phyloP scores from a whole-genome alignment of 2,113 vertebrate genomes.

The Eidolon helvum region DNA sequence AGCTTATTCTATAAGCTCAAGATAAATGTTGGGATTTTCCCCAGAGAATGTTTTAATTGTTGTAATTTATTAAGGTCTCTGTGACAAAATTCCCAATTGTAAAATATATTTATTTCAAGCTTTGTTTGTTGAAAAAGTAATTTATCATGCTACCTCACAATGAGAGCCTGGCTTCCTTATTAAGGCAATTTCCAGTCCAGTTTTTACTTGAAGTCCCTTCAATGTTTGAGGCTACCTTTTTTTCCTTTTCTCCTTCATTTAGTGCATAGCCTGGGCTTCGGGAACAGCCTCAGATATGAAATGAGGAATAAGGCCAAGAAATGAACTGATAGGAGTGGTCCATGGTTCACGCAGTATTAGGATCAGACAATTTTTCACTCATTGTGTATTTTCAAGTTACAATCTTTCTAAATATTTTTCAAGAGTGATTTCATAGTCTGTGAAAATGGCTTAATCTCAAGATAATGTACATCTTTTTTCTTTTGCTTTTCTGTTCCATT shows the following conservation, averaged over 20 bases:
- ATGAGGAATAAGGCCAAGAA: not conserved
- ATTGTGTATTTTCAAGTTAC: not conserved
- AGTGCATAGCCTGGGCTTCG: not conserved
- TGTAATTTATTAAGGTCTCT: not conserved
- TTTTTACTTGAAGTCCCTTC: not conserved
- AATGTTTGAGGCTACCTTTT: not conserved
- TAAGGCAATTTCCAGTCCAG: not conserved
- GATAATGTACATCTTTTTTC: not conserved
- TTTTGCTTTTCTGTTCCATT: not conserved
- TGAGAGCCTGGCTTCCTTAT: not conserved
- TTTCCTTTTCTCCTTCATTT: not conserved
- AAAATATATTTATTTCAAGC: not conserved
- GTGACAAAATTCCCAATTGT: not conserved
- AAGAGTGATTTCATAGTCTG: not conserved
- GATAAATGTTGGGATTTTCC: not conserved
- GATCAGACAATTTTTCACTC: not conserved
- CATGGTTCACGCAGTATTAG: not conserved
- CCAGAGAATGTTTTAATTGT: not conserved
- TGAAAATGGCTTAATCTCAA: not conserved
- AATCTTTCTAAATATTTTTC: not conserved
- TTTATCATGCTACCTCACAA: not conserved
- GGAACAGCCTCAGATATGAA: not conserved
- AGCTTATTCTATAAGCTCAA: not conserved
- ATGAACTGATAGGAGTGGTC: not conserved
- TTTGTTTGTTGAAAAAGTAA: conserved; percentile 2